Percentiles rank a stretch among this genome's conserved stretches.
Conservation (phyloP, 1,140 invertebrate species). For the Zelostemma sp. region DNA sequence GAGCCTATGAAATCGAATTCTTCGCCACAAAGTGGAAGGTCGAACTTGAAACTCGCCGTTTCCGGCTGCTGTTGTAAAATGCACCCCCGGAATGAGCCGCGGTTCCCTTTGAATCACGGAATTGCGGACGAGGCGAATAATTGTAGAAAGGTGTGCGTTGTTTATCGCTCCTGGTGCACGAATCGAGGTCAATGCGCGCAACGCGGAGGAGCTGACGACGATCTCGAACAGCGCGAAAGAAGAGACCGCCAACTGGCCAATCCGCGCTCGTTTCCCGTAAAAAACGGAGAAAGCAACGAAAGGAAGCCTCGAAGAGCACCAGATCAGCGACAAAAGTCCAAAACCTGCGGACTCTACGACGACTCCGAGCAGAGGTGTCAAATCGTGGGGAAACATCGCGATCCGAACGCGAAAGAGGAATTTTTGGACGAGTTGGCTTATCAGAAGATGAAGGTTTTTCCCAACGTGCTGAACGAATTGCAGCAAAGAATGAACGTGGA, state of each 20-base stretch:
- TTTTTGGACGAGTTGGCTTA: conserved; percentile 45
- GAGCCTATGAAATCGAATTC: neutral
- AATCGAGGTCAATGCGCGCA: conserved; percentile 1
- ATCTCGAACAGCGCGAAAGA: neutral
- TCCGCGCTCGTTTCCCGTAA: neutral
- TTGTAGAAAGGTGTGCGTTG: neutral
- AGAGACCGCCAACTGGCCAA: no score
- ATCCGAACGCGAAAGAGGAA: conserved; percentile 16
- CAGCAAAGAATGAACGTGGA: conserved; percentile 50
- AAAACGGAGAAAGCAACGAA: neutral
- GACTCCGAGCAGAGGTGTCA: neutral
- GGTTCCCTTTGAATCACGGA: neutral
- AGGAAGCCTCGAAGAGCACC: neutral
- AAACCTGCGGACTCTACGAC: neutral
- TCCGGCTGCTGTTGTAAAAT: neutral
- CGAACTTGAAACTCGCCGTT: no score
- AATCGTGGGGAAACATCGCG: conserved; percentile 12
- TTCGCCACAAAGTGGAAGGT: no score
- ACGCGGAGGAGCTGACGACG: neutral
- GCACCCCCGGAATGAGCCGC: neutral
- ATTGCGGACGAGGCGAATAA: neutral
- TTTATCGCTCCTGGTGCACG: conserved; percentile 1
- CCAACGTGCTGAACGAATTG: conserved; percentile 56
- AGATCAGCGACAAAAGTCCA: neutral
- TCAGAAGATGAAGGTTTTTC: conserved; percentile 50